Base-by-base conservation (phyloP, 1,140 invertebrate genomes). In the Leptinotarsa lineolata region DNA sequence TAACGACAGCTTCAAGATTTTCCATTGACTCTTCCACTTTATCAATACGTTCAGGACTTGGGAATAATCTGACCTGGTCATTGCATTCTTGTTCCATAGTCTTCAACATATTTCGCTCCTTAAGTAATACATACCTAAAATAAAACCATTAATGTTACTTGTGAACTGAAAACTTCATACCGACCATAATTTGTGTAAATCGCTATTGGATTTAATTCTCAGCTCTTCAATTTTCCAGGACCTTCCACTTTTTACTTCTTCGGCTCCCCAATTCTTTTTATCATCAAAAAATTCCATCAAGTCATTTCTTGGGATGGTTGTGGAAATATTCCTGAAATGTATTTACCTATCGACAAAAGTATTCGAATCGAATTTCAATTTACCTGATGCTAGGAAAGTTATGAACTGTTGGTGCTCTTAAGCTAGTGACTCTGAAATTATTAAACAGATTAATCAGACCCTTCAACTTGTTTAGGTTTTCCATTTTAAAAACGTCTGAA, bases 161-260 rank as follows among this genome's bases (percentile, higher is more conserved):
- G 5, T 16, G 15, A 20, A n/a, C 16, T 20, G 12, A 78, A 70
- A 68, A 76, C 74, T 81, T 85, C 8, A 39, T 39, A 39, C 30
- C 1, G 30, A 98, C 98, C 98, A 99, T 70, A 99, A 86, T 88
- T 99, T 98, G 81, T 99, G 98, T 61, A 99, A 89, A 87, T 99
- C 98, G 65, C 91, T 87, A 85, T 98, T 99, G 67, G 95, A 97
- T 86, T 99, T 99, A 45, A 98, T 90, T 81, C 97, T 88, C 30
- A 99, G 85, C 86, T 99, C 98, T 80, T 98, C 96, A 60, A 88
- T 84, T 76, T 85, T 92, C 97, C 97, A 99, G 1, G 93, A 88
- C 81, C 97, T 88, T 11, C 98, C 97, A 73, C 91, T 89, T 87
- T 91, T 91, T 8, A 99, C 88, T 84, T 92, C 91, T 21, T 86